phyloP scores from a whole-genome alignment of 2,113 vertebrate genomes.

The Bufo bufo region DNA sequence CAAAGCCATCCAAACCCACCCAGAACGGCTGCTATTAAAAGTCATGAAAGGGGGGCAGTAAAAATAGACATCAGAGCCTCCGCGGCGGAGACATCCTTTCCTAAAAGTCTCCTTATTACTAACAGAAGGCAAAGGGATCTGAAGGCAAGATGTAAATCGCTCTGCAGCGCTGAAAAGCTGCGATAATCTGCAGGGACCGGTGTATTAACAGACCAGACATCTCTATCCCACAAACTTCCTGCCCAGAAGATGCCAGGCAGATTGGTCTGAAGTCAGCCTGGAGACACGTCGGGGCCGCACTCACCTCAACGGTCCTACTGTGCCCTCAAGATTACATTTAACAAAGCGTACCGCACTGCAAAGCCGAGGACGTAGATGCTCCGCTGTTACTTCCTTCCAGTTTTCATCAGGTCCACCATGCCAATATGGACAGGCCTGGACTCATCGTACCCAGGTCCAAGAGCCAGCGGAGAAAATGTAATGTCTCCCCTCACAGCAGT shows the following conservation, averaged over 20 bases:
- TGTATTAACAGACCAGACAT: not conserved
- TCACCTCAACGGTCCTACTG: not conserved
- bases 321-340: not conserved
- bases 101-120: not conserved
- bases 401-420: too few relatives aligned
- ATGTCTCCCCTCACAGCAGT: too few relatives aligned
- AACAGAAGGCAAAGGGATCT: not conserved
- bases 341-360: too few relatives aligned
- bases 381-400: too few relatives aligned
- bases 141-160: not conserved
- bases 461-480: too few relatives aligned
- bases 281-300: too few relatives aligned
- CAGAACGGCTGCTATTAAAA: not conserved
- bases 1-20: not conserved
- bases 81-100: not conserved
- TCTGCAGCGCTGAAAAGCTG: not conserved
- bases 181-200: not conserved
- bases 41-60: not conserved
- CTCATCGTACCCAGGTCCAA: too few relatives aligned
- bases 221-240: not conserved
- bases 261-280: not conserved
- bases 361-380: too few relatives aligned
- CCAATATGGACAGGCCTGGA: too few relatives aligned
- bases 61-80: not conserved
- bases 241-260: slow-evolving; percentile 17